Evolutionary conservation across 2,797 vertebrate species (phyloP).

Genomic region (Podargus strigoides): DNA sequence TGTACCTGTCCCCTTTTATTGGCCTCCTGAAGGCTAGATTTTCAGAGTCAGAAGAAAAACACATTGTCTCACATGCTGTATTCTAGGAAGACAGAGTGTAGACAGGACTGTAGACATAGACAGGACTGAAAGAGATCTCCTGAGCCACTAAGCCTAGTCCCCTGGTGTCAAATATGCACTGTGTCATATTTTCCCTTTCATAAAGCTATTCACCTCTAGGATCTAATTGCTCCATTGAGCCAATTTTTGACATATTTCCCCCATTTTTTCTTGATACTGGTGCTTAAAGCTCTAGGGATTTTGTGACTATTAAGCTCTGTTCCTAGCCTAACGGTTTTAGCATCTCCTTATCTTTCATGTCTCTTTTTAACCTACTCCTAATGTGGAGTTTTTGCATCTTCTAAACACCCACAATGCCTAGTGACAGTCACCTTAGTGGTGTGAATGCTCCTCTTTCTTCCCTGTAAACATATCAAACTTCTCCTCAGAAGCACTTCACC

Average conservation of each 20-base stretch:
- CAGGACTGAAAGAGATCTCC: background rate
- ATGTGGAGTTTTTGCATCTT: slow-evolving; percentile 26
- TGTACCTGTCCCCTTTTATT: background rate
- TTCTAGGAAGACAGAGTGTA: background rate
- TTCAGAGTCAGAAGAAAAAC: background rate
- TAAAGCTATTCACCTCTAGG: background rate
- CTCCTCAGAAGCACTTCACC: background rate
- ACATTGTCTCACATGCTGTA: background rate
- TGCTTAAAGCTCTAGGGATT: slow-evolving; percentile 5
- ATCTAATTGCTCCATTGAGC: background rate
- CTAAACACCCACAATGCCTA: slow-evolving; percentile 2
- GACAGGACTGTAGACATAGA: background rate
- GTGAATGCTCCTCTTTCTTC: background rate
- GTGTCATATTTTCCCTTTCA: background rate
- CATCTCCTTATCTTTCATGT: slow-evolving; percentile 20
- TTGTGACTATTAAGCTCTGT: slow-evolving; percentile 34
- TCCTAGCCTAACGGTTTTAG: slow-evolving; percentile 28
- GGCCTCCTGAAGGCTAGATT: background rate
- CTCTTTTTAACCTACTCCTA: slow-evolving; percentile 32
- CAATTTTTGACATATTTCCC: background rate
- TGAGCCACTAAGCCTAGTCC: background rate
- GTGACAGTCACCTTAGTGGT: background rate
- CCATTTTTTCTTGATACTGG: background rate
- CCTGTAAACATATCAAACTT: background rate
- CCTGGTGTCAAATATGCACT: background rate